A percentile compares a stretch with the other conserved stretches of the same genome.
Evolutionary conservation across 92 coral and sea anemone species (phyloP).

Genomic region (Epizoanthus fatuus): DNA sequence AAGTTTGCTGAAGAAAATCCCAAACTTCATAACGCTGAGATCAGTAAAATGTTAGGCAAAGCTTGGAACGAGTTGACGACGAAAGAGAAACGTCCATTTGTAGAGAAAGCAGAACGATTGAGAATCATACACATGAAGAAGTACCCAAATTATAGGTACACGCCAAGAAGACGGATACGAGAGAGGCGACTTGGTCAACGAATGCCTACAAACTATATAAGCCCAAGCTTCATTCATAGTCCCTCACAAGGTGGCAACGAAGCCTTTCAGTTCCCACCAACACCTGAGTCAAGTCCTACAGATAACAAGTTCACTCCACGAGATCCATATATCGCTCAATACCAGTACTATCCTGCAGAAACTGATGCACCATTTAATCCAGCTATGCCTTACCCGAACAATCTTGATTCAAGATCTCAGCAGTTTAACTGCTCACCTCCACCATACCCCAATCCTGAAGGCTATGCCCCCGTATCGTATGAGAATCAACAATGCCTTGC

Average conservation of each 20-base stretch:
- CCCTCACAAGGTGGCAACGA: constrained; percentile 70
- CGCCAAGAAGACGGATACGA: constrained; percentile 86
- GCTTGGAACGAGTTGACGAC: constrained; percentile 99
- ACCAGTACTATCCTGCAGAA: constrained; percentile 56
- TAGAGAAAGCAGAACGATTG: constrained; percentile 98
- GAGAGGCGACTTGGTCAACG: constrained; percentile 82
- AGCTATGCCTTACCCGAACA: neutral
- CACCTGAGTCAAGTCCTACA: constrained; percentile 81
- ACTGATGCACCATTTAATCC: constrained; percentile 49
- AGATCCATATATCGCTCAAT: constrained; percentile 38
- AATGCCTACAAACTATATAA: constrained; percentile 69
- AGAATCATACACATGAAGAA: constrained; percentile 98
- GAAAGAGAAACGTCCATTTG: constrained; percentile 98
- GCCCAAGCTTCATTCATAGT: constrained; percentile 72
- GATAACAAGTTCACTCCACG: constrained; percentile 46
- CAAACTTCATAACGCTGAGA: constrained; percentile 98
- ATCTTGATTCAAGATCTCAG: constrained; percentile 38
- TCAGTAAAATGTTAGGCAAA: constrained; percentile 96
- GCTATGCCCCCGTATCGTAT: constrained; percentile 46
- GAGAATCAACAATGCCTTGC: constrained; percentile 14
- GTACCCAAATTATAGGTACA: constrained; percentile 97
- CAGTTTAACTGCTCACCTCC: constrained; percentile 52
- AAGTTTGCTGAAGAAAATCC: constrained; percentile 99
- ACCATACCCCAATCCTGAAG: constrained; percentile 55
- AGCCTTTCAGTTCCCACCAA: constrained; percentile 74